Evolutionary conservation across 2,888 invertebrate genomes (phyloP).

Genomic region (Pollenia labialis): DNA sequence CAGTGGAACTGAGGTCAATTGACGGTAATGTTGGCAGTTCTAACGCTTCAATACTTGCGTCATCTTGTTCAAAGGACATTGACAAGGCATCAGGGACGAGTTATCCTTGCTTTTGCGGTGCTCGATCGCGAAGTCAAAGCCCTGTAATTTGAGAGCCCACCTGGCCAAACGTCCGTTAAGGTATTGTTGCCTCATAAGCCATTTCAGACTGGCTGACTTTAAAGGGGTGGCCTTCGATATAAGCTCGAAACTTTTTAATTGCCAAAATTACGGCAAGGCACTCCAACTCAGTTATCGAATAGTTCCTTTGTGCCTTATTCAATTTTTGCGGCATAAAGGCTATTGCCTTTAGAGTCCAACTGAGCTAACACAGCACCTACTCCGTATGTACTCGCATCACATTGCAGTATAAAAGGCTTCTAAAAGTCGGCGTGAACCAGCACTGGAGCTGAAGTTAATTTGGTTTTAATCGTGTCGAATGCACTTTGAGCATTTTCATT

Average conservation of each 20-base stretch:
- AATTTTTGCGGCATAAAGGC: neutral
- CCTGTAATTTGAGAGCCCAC: slow-evolving; percentile 26
- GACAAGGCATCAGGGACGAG: neutral
- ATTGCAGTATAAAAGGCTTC: neutral
- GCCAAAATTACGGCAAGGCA: neutral
- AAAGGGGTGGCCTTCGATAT: neutral
- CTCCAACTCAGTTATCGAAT: neutral
- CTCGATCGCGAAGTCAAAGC: slow-evolving; percentile 22
- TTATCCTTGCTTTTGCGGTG: slow-evolving; percentile 9
- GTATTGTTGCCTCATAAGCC: neutral
- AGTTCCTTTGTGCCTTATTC: slow-evolving; percentile 2
- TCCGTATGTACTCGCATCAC: neutral
- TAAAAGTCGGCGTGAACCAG: neutral
- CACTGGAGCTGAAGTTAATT: neutral
- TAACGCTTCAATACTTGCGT: neutral
- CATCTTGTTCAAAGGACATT: neutral
- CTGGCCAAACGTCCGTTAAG: slow-evolving; percentile 18
- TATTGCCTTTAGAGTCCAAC: no score
- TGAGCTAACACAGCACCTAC: neutral
- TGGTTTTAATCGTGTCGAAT: neutral
- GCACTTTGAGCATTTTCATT: neutral
- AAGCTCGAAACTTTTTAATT: neutral
- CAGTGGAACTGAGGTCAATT: neutral
- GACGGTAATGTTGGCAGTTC: neutral
- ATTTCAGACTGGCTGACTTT: slow-evolving; percentile 9